Evolutionary conservation across 2,888 invertebrate species (phyloP).

Genomic region (Ectobius pallidus): DNA sequence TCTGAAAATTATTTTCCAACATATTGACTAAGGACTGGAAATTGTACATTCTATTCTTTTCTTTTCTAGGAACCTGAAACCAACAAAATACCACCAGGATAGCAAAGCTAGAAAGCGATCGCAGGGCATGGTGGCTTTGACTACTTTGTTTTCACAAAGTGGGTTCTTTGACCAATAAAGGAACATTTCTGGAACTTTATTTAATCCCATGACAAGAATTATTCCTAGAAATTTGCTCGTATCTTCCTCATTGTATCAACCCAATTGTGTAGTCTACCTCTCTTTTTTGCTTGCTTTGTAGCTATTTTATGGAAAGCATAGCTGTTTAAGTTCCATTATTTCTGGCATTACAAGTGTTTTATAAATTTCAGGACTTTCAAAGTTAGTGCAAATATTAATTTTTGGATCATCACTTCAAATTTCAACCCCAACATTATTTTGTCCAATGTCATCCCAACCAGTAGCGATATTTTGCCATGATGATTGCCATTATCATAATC

Average conservation of each 20-base stretch:
- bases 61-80: neutral
- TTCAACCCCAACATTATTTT: neutral
- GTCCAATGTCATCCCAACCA: neutral
- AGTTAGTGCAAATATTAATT: neutral
- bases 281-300: neutral
- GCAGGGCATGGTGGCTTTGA: neutral
- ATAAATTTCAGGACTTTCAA: neutral
- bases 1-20: neutral
- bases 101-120: neutral
- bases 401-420: neutral
- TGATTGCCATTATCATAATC: neutral
- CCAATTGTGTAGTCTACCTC: neutral
- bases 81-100: neutral
- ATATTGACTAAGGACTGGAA: neutral
- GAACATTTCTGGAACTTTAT: neutral
- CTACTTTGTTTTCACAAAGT: neutral
- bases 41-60: neutral
- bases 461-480: neutral
- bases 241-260: neutral
- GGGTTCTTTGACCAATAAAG: conserved; percentile 6
- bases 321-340: neutral
- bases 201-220: no score
- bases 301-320: neutral
- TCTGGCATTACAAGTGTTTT: neutral
- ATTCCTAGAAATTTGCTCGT: no score